Evolutionary conservation across 2,113 vertebrate species (phyloP).

Genomic region (Dicrurus megarhynchus): DNA sequence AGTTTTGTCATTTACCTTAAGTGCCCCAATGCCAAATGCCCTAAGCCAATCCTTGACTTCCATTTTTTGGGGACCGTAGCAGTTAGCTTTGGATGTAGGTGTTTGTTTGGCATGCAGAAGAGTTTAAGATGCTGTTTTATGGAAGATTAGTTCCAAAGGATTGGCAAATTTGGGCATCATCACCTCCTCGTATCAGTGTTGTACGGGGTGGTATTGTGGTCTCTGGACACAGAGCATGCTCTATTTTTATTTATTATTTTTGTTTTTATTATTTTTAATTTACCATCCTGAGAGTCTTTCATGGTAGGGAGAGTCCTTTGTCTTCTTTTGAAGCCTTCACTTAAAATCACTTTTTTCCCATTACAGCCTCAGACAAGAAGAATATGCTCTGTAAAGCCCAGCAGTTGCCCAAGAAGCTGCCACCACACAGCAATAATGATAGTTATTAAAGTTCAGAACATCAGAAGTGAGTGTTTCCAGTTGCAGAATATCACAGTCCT

Average conservation of each 20-base stretch:
- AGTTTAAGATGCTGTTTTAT: not conserved
- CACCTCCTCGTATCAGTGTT: not conserved
- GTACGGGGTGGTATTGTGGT: not conserved
- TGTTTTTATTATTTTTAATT: not conserved
- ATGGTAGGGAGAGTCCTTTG: not conserved
- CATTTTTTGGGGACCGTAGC: fast-evolving
- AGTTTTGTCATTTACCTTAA: not conserved
- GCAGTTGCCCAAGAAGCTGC: not conserved
- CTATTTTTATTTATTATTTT: not conserved
- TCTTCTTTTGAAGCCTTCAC: not conserved
- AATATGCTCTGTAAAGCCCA: not conserved
- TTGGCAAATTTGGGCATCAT: fast-evolving
- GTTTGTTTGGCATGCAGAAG: not conserved
- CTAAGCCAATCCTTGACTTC: fast-evolving
- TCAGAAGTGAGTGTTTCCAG: not conserved
- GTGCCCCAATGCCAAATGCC: too few relatives aligned
- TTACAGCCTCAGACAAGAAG: not conserved
- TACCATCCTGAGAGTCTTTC: not conserved
- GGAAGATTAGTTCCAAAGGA: not conserved
- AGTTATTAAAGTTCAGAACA: not conserved
- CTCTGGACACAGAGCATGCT: not conserved
- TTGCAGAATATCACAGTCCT: not conserved
- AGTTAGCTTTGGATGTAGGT: not conserved
- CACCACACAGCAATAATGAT: not conserved
- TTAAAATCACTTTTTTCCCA: not conserved